Percentiles rank a stretch among this genome's conserved stretches.
Evolutionary conservation across 2,888 invertebrate genomes (phyloP).

Genomic region (Drosophila testacea): DNA sequence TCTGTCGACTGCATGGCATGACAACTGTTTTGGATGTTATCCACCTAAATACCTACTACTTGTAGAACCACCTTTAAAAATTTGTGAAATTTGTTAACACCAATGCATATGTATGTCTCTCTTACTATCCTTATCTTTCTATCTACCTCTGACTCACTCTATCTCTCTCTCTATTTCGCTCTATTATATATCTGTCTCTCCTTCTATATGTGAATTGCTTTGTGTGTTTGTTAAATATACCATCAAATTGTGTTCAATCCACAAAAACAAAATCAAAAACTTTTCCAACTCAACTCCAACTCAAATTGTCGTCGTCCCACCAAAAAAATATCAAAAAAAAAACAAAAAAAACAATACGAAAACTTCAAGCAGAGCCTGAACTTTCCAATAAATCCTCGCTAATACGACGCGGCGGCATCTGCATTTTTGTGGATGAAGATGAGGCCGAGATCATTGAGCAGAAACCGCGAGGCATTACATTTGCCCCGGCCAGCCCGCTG

Average conservation of each 20-base stretch:
- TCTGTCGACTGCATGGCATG: constrained; percentile 66
- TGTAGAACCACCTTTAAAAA: not conserved
- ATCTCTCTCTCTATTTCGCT: constrained; percentile 23
- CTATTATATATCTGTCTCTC: constrained; percentile 33
- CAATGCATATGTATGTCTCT: constrained; percentile 38
- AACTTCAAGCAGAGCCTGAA: constrained; percentile 70
- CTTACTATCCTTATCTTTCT: constrained; percentile 44
- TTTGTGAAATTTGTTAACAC: constrained; percentile 15
- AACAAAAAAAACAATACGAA: constrained; percentile 27
- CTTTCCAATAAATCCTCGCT: constrained; percentile 84
- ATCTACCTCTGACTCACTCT: constrained; percentile 26
- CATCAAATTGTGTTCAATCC: constrained; percentile 73
- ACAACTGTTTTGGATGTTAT: constrained; percentile 43
- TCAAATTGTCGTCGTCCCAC: constrained; percentile 44
- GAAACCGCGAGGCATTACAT: constrained; percentile 77
- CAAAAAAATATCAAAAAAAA: constrained; percentile 14
- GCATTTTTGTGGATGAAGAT: constrained; percentile 85
- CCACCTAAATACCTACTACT: not conserved
- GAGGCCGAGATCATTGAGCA: constrained; percentile 83
- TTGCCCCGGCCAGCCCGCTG: constrained; percentile 72
- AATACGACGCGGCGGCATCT: constrained; percentile 85
- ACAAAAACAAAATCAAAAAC: constrained; percentile 29
- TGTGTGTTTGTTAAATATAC: constrained; percentile 63
- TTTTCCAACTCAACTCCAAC: constrained; percentile 48
- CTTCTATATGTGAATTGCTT: constrained; percentile 42